Base-by-base conservation (phyloP, 2,888 invertebrate species). In the Zhuqinia jingwanae region DNA sequence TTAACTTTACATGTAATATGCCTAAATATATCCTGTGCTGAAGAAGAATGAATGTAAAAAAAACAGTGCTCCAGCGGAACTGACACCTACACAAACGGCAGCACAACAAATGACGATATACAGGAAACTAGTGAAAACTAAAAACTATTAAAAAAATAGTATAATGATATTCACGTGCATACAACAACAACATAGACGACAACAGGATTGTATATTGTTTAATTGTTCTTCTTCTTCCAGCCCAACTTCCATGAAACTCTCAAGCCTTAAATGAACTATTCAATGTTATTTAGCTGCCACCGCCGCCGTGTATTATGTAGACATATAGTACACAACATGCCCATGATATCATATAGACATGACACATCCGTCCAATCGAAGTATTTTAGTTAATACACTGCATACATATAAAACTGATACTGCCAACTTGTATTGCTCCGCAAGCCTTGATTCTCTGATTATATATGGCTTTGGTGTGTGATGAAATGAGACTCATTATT, bases 11-110 rank as follows among this genome's bases (percentile, higher is more conserved):
- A 58, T 22, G 10, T 20, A 77, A 6, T 30, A 11, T 27, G 25
- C 15, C 77, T 60, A 77, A 53, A 56, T 76, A n/a, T n/a, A n/a
- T n/a, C n/a, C n/a, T n/a, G n/a, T n/a, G n/a, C n/a, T n/a, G n/a
- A n/a, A n/a, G n/a, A n/a, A n/a, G n/a, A 58, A 36, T 58, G 36
- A 11, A 77, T 60, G 25, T 45, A 60, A 42, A 3, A n/a, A 60
- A 58, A 56, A 42, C 76, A 22, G 15, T 53, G 27, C 50, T 58
- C 53, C 70, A 81, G 58, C 50, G 80, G 81, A 81, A 70, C 81
- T 58, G 27, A 81, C 81, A 81, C 81, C 81, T 81, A 73, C 81
- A 75, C 80, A 68, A 50, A 56, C 70, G 56, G 70, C 70, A 68
- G 70, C 80, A 79, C 65, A 56, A 42, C 53, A 56, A 27, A 36